Base-by-base conservation (phyloP, 2,113 vertebrate species). In the Macroglossus sobrinus region DNA sequence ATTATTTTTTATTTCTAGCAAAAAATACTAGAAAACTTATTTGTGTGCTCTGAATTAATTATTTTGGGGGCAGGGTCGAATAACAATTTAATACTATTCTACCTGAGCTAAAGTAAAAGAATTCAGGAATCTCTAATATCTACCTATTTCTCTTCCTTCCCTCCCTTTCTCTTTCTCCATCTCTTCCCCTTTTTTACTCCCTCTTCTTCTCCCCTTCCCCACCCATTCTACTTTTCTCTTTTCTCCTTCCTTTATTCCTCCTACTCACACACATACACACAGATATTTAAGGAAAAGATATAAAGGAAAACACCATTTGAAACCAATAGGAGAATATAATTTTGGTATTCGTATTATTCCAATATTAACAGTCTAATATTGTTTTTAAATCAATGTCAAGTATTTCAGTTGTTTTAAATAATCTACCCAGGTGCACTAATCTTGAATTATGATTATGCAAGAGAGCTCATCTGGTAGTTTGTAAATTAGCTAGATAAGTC, bases 351-450 rank as follows among this genome's bases (percentile, higher is more conserved):
- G 63, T 90, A 50, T 76, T 75, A 84, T 80, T 90, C 30, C n/a
- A 89, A 1, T 78, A 24, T 78, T 85, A 75, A 84, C 7, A 92
- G 8, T 43, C 10, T 38, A 33, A 1, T 96, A 14, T 45, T 84
- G 4, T 76, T 95, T 28, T 68, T 91, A 72, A 80, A 57, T 79
- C 38, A 69, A 2, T 93, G 26, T 16, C 21, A 91, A 50, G 7
- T 47, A 40, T 63, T 9, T 84, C 11, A 84, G n/a, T 93, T 95
- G 71, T 95, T 97, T 97, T 76, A 74, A 92, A 10, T 97, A 94
- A 96, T 89, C 93, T 97, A 96, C 92, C 86, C 90, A 97, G 94
- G 75, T 97, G 74, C 74, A 91, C 63, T 86, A 95, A 97, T 86
- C 89, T 72, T 97, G 55, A 96, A 96, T 71, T 96, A 59, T 87